phyloP scores from a whole-genome alignment of 1,140 invertebrate species.

The Leptonema lineaticorne region DNA sequence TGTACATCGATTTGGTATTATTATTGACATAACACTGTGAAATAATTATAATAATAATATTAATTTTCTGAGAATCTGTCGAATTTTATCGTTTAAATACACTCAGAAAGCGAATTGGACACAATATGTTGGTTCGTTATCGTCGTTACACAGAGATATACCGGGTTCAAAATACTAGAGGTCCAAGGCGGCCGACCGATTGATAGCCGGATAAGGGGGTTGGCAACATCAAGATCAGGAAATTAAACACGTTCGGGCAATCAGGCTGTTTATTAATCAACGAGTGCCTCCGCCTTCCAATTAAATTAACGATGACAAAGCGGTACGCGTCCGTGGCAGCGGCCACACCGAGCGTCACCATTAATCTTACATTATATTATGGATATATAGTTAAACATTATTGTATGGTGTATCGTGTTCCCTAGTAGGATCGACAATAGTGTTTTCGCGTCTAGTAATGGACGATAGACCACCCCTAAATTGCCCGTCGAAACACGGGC shows the following conservation, averaged over 20 bases:
- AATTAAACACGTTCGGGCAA: conserved; percentile 38
- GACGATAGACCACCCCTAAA: too few species aligned
- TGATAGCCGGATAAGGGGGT: conserved; percentile 27
- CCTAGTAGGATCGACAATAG: too few species aligned
- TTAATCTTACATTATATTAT: background rate
- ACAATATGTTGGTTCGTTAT: too few species aligned
- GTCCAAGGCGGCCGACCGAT: conserved; percentile 10
- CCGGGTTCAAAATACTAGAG: background rate
- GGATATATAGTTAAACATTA: too few species aligned
- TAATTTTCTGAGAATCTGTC: background rate
- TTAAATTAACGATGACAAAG: conserved; percentile 41
- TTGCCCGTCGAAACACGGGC: background rate
- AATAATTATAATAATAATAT: background rate
- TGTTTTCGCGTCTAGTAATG: too few species aligned
- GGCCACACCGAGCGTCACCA: conserved; percentile 8
- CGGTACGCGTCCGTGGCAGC: conserved; percentile 32
- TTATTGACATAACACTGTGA: too few species aligned
- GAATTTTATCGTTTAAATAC: too few species aligned
- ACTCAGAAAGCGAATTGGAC: too few species aligned
- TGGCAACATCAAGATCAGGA: conserved; percentile 31
- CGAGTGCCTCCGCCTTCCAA: conserved; percentile 20
- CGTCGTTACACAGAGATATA: too few species aligned
- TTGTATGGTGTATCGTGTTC: conserved; percentile 12
- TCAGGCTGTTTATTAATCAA: conserved; percentile 37
- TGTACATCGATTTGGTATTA: too few species aligned